Conservation (phyloP, 2,113 vertebrate species). For the Oryzias celebensis region DNA sequence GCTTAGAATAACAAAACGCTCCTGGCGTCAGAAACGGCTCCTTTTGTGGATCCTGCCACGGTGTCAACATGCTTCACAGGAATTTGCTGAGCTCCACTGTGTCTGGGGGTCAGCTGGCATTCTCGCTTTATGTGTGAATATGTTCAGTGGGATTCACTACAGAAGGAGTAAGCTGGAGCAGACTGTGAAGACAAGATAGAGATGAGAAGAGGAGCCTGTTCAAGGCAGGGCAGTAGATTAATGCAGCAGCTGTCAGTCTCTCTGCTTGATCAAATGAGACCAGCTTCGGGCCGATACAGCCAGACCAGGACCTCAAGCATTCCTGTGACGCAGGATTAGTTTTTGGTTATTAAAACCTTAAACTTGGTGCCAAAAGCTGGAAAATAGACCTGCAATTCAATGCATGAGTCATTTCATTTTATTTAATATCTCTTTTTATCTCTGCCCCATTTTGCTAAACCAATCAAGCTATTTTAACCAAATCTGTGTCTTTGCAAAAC, state of each 20-base stretch:
- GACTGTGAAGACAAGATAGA: conserved; percentile 15
- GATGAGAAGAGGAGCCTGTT: conserved; percentile 11
- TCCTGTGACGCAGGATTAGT: not conserved
- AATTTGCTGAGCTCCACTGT: conserved; percentile 67
- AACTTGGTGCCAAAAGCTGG: no score
- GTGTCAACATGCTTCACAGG: conserved; percentile 67
- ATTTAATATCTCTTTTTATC: no score
- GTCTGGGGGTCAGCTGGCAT: conserved; percentile 21
- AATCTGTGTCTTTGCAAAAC: no score
- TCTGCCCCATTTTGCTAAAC: no score
- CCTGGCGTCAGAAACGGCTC: conserved; percentile 59
- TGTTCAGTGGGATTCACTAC: conserved; percentile 17
- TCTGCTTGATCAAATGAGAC: not conserved
- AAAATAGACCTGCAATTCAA: no score
- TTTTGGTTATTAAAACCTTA: no score
- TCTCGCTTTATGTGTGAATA: not conserved
- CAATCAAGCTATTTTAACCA: no score
- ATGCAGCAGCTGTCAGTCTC: conserved; percentile 1
- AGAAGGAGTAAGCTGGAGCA: conserved; percentile 40
- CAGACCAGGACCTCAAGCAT: not conserved
- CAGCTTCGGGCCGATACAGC: not conserved
- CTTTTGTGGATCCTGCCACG: conserved; percentile 55
- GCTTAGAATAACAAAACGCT: conserved; percentile 69
- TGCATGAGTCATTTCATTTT: no score
- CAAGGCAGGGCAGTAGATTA: not conserved